These are phyloP conservation scores for Canis aureus DNA, from an alignment of 2,113 vertebrate genomes.

Conservation along the genomic window DNA sequence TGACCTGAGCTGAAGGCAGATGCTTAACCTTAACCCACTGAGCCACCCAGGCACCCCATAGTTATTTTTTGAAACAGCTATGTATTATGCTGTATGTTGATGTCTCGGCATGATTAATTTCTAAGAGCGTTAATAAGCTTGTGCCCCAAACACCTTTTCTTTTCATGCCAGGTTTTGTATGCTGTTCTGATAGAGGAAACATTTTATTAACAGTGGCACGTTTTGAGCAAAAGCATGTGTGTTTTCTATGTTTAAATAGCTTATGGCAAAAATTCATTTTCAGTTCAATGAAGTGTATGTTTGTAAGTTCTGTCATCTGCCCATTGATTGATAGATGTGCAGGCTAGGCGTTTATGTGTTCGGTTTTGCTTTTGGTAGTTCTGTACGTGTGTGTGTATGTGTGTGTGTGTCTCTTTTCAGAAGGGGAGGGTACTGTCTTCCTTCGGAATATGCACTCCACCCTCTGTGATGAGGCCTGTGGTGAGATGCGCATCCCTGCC, in stretches of 20 bases:
- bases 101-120: slow-evolving; percentile 67
- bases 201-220: slow-evolving; percentile 54
- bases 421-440: slow-evolving; percentile 83
- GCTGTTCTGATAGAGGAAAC: slow-evolving; percentile 45
- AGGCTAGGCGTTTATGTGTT: slow-evolving; percentile 63
- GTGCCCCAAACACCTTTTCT: slow-evolving; percentile 43
- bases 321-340: slow-evolving; percentile 53
- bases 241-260: slow-evolving; percentile 69
- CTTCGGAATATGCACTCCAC: slow-evolving; percentile 79
- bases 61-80: slow-evolving; percentile 62
- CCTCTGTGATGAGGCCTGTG: slow-evolving; percentile 79
- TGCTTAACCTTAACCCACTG: too few relatives aligned
- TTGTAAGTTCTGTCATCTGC: slow-evolving; percentile 76
- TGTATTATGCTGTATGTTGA: slow-evolving; percentile 47
- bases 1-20: too few relatives aligned
- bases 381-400: slow-evolving; percentile 57
- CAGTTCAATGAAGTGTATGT: slow-evolving; percentile 68
- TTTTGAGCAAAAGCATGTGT: slow-evolving; percentile 56
- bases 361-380: slow-evolving; percentile 70
- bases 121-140: not conserved
- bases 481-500: slow-evolving; percentile 82
- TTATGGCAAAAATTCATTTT: slow-evolving; percentile 67
- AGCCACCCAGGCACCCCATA: not conserved
- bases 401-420: slow-evolving; percentile 70
- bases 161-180: slow-evolving; percentile 64